These are phyloP conservation scores for Cetoscarus ocellatus DNA, from an alignment of 2,797 vertebrate genomes.

Conservation along the genomic window DNA sequence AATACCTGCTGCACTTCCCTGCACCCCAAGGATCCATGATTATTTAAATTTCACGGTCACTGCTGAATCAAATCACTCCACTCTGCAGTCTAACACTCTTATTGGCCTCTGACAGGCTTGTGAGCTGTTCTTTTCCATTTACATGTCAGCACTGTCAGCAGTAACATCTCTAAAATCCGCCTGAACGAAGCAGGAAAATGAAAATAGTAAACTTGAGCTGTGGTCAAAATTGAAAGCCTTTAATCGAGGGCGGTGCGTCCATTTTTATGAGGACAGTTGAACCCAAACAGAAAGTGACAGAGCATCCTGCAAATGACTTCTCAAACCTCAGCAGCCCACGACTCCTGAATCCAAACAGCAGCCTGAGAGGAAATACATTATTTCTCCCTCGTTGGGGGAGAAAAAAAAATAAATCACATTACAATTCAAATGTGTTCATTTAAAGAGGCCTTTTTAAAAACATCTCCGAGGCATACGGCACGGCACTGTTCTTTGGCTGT, in stretches of 20 bases:
- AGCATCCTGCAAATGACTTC: conserved; percentile 17
- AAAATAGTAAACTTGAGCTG: not conserved
- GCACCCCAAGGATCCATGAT: too few species aligned
- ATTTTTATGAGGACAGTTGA: not conserved
- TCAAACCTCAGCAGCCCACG: conserved; percentile 13
- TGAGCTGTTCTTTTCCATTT: too few species aligned
- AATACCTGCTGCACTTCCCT: too few species aligned
- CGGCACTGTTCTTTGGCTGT: conserved; percentile 42
- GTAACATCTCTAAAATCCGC: not conserved
- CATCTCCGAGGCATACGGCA: conserved; percentile 67
- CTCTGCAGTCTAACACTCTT: too few species aligned
- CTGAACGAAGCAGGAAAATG: not conserved
- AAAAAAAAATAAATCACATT: conserved; percentile 69
- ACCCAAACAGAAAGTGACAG: conserved; percentile 7
- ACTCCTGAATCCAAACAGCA: conserved; percentile 42
- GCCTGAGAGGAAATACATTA: conserved; percentile 68
- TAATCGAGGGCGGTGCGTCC: not conserved
- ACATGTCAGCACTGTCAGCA: not conserved
- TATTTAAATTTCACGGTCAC: too few species aligned
- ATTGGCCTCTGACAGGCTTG: too few species aligned
- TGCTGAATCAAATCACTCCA: too few species aligned
- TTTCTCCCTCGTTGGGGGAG: conserved; percentile 36
- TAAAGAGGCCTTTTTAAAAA: conserved; percentile 73
- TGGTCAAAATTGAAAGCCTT: not conserved
- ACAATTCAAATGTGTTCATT: conserved; percentile 82